Evolutionary conservation across 2,797 vertebrate genomes (phyloP), one percentile per base, ranked within the genome.

Genomic region (Aulostomus chinensis): DNA sequence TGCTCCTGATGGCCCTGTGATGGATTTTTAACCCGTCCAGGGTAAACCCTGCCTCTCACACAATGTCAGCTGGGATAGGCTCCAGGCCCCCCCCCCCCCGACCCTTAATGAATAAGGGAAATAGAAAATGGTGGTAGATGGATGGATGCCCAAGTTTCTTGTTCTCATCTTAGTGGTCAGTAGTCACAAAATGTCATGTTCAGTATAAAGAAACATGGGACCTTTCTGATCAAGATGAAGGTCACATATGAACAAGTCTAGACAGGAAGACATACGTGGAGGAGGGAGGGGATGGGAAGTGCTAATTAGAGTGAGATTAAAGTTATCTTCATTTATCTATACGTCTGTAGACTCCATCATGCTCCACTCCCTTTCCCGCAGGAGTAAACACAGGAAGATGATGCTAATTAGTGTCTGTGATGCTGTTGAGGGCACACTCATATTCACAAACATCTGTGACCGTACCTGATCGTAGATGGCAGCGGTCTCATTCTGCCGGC

Each of bases 341-440:
- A 82, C 80, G 71, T 71, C 46, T 55, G 68, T 50, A 49, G 70
- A 69, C 61, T 69, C 56, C 66, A 55, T 58, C 40, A 14, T 54
- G 58, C 68, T 68, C 63, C 59, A 75, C 86, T 86, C 85, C 88
- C 88, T 80, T 62, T 71, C 84, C 86, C 87, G 35, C 56, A 29
- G 86, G 89, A 84, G 72, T 85, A 90, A 92, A 91, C 91, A 93
- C 86, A 86, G 89, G 86, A 89, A 90, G 88, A 88, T 81, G 83
- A 69, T 61, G 40, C 78, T 90, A 86, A 88, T 84, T 84, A 84
- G 34, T 83, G 84, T 88, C 78, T 76, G 60, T 61, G 68, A 83
- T 71, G 58, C 79, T 45, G n/a, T n/a, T n/a, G 49, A 68, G 24
- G 58, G 70, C 47, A 52, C 33, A 20, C 65, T 14, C 57, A 61